phyloP scores from a whole-genome alignment of 2,113 vertebrate species.

The Microcebus griseorufus region DNA sequence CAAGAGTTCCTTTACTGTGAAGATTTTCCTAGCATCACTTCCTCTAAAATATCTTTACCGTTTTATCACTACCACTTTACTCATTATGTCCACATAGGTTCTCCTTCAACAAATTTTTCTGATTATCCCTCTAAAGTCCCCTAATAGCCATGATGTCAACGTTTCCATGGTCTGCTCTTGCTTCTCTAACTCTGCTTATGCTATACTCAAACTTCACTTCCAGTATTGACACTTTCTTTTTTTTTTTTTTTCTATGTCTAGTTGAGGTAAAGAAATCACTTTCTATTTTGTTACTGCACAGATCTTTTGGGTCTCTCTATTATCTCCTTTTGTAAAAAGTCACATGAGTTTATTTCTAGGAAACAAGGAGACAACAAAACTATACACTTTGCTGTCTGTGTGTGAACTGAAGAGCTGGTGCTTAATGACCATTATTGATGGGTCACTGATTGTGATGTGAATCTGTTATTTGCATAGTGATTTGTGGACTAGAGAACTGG shows the following conservation, averaged over 20 bases:
- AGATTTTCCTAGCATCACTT: neutral
- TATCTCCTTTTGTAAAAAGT: neutral
- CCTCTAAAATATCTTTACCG: neutral
- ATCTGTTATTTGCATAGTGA: neutral
- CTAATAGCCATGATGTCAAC: neutral
- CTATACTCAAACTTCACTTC: neutral
- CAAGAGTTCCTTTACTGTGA: neutral
- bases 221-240: neutral
- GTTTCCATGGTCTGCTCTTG: neutral
- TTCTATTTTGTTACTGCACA: too few relatives aligned
- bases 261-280: too few relatives aligned
- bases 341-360: neutral
- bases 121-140: neutral
- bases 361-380: neutral
- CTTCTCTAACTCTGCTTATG: neutral
- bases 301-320: neutral
- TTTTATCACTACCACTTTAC: neutral
- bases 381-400: neutral
- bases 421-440: neutral
- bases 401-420: neutral
- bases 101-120: neutral
- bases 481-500: neutral
- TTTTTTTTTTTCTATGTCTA: too few relatives aligned
- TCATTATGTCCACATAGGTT: neutral
- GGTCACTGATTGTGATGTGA: neutral